Base-by-base conservation (phyloP, 2,113 vertebrate species). In the Craseonycteris thonglongyai region DNA sequence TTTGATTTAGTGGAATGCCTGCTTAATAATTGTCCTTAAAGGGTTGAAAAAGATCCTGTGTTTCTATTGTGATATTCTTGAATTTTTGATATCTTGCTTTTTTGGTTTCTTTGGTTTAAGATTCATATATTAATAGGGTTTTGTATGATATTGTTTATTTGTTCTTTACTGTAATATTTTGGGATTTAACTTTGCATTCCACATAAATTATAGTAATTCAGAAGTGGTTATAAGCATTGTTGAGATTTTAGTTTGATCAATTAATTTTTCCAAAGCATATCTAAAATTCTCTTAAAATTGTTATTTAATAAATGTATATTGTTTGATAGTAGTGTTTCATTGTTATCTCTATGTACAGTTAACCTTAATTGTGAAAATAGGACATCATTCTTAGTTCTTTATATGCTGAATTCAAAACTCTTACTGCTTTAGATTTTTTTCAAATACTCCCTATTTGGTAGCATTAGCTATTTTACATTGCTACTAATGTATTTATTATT, bases 401-500 rank as follows among this genome's bases (percentile, higher is more conserved):
- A 2, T 49, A 33, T 56, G 22, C 79, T 80, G 14, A 35, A 47
- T 65, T 96, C 56, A 65, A 71, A 91, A 38, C 47, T 71, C 51
- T 51, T 0, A 68, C 28, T 74, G 72, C 71, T 0, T 74, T 1
- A 83, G 80, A 87, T 94, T 95, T 80, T 51, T 96, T 97, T 90
- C 0, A 95, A 81, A 96, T 93, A 96, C 95, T 98, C 93, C 93
- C 93, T 96, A 74, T 97, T 97, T 96, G 51, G 93, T 95, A 94
- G 6, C 71, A 42, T 95, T 86, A 97, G 69, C 74, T 97, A 71
- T 91, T 97, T 97, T 97, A 51, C 96, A 96, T 97, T 97, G 95
- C 91, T 98, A 63, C 88, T 95, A 89, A 95, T 96, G 66, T 97
- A 95, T 95, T 96, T 97, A 91, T 45, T 97, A 91, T 94, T 96